Percentiles rank a stretch among this genome's conserved stretches.
These are phyloP conservation scores for Leptoteleia sp. DNA, from an alignment of 1,140 invertebrate species.

Conservation along the genomic window DNA sequence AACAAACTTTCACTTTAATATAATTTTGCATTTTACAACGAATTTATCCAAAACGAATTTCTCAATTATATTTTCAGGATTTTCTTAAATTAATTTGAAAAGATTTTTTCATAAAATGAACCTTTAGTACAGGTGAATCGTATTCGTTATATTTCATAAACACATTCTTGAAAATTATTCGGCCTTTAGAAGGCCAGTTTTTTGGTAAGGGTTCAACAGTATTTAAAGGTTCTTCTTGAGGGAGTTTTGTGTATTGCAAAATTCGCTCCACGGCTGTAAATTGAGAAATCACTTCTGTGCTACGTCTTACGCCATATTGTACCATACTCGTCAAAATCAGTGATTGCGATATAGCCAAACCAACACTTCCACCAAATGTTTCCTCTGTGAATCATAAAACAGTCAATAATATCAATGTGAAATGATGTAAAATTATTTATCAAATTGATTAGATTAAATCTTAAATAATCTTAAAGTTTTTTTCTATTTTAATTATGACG, in stretches of 20 bases:
- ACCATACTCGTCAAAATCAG: constrained; percentile 90
- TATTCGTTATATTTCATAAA: constrained; percentile 85
- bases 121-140: constrained; percentile 86
- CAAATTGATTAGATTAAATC: no score
- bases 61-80: no score
- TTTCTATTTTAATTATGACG: no score
- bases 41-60: no score
- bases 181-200: constrained; percentile 79
- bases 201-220: constrained; percentile 73
- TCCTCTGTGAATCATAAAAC: constrained; percentile 21
- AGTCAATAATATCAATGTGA: no score
- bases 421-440: no score
- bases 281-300: constrained; percentile 86
- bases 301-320: constrained; percentile 91
- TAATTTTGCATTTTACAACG: no score
- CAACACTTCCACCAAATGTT: constrained; percentile 84
- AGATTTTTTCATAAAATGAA: constrained; percentile 47
- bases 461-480: no score
- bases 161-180: constrained; percentile 83
- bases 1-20: no score
- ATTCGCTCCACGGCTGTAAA: constrained; percentile 92
- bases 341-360: constrained; percentile 91
- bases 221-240: constrained; percentile 81
- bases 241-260: constrained; percentile 87
- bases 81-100: no score